Base-by-base conservation (phyloP, 35 echinoderm and acorn worm genomes). In the Chiridota heheva region DNA sequence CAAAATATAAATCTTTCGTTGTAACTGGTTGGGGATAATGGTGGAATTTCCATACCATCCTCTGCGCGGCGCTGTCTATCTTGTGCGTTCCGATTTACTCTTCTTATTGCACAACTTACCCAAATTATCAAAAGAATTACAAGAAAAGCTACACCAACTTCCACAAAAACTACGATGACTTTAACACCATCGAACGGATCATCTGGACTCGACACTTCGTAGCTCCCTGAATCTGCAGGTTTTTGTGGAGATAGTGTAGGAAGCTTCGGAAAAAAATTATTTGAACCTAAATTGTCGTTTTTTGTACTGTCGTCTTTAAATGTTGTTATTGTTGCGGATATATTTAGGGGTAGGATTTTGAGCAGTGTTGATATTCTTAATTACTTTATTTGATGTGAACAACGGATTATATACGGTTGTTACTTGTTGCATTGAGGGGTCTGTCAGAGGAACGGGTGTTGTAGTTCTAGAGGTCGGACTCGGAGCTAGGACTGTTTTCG, bases 111-210 rank as follows among this genome's bases (percentile, higher is more conserved):
- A 7, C 58, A 62, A 4, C 38, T n/a, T 34, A 78, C 3, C 75
- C 75, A 78, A 22, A 78, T 2, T 40, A 78, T 78, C 2, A 25
- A 34, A 28, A 78, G 36, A 18, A 78, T 4, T 34, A 78, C 42
- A 24, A 78, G 35, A 78, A 36, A 42, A 8, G 33, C 31, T 5
- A 62, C 75, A 4, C 53, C 75, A 2, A 62, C 75, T 62, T 78
- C 75, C 15, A 37, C 42, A 35, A 16, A 78, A 20, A 78, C 38
- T 42, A 78, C 42, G 18, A 78, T 61, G 8, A 78, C 55, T 60
- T 32, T 39, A 1, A 78, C 62, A 5, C 53, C 75, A 22, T 78
- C 75, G 22, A 55, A 44, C 15, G 17, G 4, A 2, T 34, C 12
- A 2, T 0, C 33, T 12, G 53, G 53, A 40, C 39, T 78, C 6